Evolutionary conservation across 2,113 vertebrate genomes (phyloP).

Genomic region (Perca flavescens): DNA sequence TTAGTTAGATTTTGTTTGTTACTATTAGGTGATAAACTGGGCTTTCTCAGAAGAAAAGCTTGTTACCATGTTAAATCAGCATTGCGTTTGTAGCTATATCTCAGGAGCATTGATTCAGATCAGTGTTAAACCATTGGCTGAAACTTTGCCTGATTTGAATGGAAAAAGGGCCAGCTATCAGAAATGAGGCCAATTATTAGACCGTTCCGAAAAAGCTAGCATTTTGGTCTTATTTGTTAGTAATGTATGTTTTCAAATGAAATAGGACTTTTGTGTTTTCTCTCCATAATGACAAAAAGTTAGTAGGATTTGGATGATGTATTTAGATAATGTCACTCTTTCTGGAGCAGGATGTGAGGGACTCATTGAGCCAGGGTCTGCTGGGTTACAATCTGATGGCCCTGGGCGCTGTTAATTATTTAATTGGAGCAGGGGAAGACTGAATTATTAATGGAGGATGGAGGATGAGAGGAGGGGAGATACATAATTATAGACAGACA

Average conservation of each 20-base stretch:
- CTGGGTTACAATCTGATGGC: slow-evolving; percentile 36
- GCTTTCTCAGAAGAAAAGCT: no score
- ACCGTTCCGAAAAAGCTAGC: background rate
- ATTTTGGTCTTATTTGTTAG: background rate
- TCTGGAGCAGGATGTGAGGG: background rate
- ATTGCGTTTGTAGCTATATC: background rate
- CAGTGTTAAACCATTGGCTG: background rate
- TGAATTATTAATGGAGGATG: slow-evolving; percentile 65
- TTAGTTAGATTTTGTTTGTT: no score
- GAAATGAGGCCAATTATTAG: background rate
- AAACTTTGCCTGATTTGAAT: background rate
- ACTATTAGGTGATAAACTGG: no score
- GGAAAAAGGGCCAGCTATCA: background rate
- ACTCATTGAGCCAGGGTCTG: slow-evolving; percentile 2
- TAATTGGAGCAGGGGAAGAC: slow-evolving; percentile 59
- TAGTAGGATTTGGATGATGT: background rate
- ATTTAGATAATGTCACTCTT: background rate
- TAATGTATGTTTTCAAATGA: background rate
- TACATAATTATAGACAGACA: slow-evolving; percentile 36
- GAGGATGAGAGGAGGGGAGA: no score
- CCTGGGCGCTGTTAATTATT: slow-evolving; percentile 57
- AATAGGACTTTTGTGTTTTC: background rate
- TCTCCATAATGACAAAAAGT: background rate
- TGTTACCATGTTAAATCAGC: background rate
- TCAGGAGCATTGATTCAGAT: background rate